Percentiles rank a stretch among this genome's conserved stretches.
phyloP scores from a whole-genome alignment of 2,888 invertebrate species.

The Eristalis tenax region DNA sequence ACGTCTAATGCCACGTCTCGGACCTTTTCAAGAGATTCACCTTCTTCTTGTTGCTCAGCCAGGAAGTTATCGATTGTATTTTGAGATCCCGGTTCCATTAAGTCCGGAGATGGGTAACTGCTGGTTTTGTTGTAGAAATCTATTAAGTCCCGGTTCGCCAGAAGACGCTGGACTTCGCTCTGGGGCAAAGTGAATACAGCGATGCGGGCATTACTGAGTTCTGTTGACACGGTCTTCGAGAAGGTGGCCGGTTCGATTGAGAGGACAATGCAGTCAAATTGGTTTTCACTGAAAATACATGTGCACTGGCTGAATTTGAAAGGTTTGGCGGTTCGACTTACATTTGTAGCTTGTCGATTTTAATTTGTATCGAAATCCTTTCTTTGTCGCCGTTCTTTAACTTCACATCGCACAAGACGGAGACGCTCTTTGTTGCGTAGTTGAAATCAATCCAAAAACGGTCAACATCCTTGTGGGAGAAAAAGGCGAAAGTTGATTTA shows the following conservation, averaged over 20 bases:
- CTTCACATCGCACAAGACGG: slow-evolving; percentile 31
- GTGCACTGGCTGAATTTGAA: background rate
- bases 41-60: background rate
- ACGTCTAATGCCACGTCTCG: background rate
- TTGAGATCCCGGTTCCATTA: background rate
- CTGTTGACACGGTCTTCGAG: slow-evolving; percentile 41
- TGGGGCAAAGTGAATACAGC: slow-evolving; percentile 61
- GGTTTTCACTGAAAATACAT: slow-evolving; percentile 40
- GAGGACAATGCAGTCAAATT: slow-evolving; percentile 54
- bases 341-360: slow-evolving; percentile 61
- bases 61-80: slow-evolving; percentile 37
- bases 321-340: background rate
- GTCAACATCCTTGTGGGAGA: slow-evolving; percentile 59
- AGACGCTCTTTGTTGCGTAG: slow-evolving; percentile 56
- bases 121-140: slow-evolving; percentile 69
- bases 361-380: slow-evolving; percentile 38
- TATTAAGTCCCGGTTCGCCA: slow-evolving; percentile 69
- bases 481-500: background rate
- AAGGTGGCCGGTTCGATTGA: slow-evolving; percentile 63
- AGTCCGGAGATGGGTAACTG: background rate
- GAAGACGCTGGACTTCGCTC: slow-evolving; percentile 70
- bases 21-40: background rate
- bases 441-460: slow-evolving; percentile 74
- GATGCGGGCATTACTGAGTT: slow-evolving; percentile 35
- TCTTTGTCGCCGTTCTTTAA: background rate